phyloP scores from a whole-genome alignment of 2,113 vertebrate genomes.

The Thamnophis sirtalis region DNA sequence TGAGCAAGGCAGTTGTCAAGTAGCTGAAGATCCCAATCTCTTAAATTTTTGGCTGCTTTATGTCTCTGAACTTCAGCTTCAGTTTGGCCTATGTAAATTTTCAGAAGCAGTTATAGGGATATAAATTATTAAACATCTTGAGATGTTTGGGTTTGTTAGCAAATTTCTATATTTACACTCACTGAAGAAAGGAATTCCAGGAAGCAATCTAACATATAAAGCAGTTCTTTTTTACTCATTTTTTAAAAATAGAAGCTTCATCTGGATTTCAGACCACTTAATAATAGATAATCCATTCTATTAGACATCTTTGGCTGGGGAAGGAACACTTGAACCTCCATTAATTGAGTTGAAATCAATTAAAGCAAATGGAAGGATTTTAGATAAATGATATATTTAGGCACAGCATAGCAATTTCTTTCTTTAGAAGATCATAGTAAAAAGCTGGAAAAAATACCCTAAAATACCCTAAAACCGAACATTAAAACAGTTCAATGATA shows the following conservation, averaged over 20 bases:
- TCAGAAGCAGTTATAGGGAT: conserved; percentile 41
- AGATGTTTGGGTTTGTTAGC: background rate
- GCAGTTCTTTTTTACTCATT: background rate
- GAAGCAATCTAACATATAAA: conserved; percentile 18
- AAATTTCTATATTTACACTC: conserved; percentile 17
- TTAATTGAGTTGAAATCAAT: background rate
- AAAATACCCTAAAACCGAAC: conserved; percentile 2
- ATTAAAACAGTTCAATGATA: conserved; percentile 4
- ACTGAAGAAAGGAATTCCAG: conserved; percentile 17
- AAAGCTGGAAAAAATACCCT: conserved; percentile 11
- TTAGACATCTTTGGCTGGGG: conserved; percentile 12
- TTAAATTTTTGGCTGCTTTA: conserved; percentile 1
- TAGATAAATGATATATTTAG: conserved; percentile 34
- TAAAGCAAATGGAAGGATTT: background rate
- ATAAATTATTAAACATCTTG: conserved; percentile 28
- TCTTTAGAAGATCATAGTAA: background rate
- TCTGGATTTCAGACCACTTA: background rate
- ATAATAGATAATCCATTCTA: background rate
- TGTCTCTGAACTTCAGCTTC: conserved; percentile 12
- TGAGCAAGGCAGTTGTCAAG: background rate
- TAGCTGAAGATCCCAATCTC: background rate
- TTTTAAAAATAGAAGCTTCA: conserved; percentile 31
- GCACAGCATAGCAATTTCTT: background rate
- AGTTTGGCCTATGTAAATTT: conserved; percentile 4
- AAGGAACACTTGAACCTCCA: background rate